Evolutionary conservation across 2,113 vertebrate species (phyloP), one percentile per base, ranked within the genome.

Genomic region (Neogale vison): DNA sequence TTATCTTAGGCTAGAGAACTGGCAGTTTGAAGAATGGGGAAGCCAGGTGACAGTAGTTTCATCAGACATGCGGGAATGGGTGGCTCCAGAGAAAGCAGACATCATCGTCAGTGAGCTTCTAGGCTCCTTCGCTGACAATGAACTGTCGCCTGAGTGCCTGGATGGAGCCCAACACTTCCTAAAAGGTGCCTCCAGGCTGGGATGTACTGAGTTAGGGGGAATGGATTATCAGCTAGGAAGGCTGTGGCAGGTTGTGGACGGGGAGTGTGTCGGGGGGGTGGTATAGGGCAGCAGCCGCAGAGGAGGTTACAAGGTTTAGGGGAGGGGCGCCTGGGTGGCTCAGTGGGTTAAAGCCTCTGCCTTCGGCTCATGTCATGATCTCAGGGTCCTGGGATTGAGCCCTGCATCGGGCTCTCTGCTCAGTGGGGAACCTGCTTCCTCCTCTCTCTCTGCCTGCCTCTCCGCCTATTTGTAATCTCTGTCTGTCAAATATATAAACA

Each of bases 1-100:
- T 72, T 61, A 31, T 92, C 86, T 65, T 97, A 99, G 99, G 96
- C 97, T 99, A 79, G 99, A 99, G 98, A 99, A 99, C 95, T 99
- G 99, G 99, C 99, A 99, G 90, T 99, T 99, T 95, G 99, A 99
- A 97, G 99, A 99, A 98, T 99, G 99, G 99, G 99, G 99, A 1
- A 99, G 99, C 97, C 99, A 99, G 97, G 99, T 99, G 98, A 99
- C 99, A 0, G 99, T 99, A 93, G 99, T 99, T 83, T 99, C 99
- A 6, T 99, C 99, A 79, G 99, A 99, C 98, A 99, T 99, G 99
- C 98, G 99, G 42, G 99, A 99, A 8, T 99, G 99, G 99, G 98
- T 98, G 10, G 99, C 99, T 6, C 99, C 99, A 0, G 99, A 99
- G 98, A 99, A 99, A 96, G 99, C 99, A 0, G 99, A 99, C 98